Evolutionary conservation across 1,140 invertebrate species (phyloP).

Genomic region (Ostrea edulis): DNA sequence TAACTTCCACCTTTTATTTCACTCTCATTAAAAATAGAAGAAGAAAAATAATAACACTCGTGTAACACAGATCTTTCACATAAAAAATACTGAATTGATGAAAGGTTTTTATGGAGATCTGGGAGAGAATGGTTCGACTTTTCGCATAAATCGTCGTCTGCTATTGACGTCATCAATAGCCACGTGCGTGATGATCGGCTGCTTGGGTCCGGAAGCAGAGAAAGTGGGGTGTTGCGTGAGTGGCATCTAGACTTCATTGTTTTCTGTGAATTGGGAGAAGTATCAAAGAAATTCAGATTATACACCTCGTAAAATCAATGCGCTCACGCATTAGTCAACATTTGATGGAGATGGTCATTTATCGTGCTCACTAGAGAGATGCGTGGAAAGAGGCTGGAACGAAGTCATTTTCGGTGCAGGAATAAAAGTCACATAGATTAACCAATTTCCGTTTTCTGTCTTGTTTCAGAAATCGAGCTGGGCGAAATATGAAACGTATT

Average conservation of each 20-base stretch:
- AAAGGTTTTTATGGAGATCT: not conserved
- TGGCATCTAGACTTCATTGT: conserved; percentile 2
- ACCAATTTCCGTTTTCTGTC: not conserved
- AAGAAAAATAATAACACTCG: not conserved
- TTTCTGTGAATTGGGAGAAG: conserved; percentile 17
- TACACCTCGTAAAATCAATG: conserved; percentile 28
- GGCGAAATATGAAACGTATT: not conserved
- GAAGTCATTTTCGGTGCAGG: not conserved
- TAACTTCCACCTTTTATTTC: no score
- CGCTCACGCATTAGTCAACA: not conserved
- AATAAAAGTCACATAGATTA: not conserved
- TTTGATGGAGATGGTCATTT: conserved; percentile 20
- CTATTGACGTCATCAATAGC: conserved; percentile 27
- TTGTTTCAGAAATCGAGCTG: not conserved
- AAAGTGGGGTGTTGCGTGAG: conserved; percentile 18
- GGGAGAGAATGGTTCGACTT: not conserved
- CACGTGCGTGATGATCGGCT: conserved; percentile 20
- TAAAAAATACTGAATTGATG: not conserved
- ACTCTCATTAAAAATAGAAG: no score
- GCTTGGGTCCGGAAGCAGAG: conserved; percentile 1
- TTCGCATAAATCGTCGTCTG: conserved; percentile 16
- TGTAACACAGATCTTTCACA: not conserved
- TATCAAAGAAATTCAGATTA: not conserved
- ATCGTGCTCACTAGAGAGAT: not conserved
- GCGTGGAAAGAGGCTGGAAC: not conserved